These are phyloP conservation scores for Axinella damicornis DNA, from an alignment of 37 sponge, comb jelly and placozoan genomes.

Conservation along the genomic window DNA sequence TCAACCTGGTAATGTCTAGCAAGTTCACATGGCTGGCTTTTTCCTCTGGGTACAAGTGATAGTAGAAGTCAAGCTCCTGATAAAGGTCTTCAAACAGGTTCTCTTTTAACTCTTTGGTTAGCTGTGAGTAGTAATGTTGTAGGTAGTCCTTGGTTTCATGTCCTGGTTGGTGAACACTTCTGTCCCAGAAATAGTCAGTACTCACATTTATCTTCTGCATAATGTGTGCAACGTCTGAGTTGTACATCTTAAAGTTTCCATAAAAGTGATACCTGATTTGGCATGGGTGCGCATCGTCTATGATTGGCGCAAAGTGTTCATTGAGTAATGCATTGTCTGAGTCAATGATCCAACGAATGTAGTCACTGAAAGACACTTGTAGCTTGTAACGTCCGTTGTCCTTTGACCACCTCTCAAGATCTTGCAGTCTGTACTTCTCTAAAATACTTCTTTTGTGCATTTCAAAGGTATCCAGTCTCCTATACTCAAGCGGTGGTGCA, in stretches of 20 bases:
- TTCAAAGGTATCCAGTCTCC: not conserved
- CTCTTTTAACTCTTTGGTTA: constrained; percentile 18
- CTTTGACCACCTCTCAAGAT: not conserved
- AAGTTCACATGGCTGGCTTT: not conserved
- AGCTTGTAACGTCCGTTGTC: not conserved
- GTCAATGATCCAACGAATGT: constrained; percentile 43
- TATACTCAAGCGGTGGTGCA: not conserved
- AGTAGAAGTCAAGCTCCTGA: constrained; percentile 49
- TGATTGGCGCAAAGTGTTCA: constrained; percentile 52
- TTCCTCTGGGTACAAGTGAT: constrained; percentile 44
- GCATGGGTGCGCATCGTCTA: constrained; percentile 27
- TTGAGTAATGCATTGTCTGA: constrained; percentile 23
- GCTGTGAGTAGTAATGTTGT: constrained; percentile 10
- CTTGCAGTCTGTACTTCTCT: not conserved
- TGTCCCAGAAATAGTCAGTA: not conserved
- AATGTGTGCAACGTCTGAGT: constrained; percentile 9
- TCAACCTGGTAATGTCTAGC: not conserved
- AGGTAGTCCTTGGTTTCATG: not conserved
- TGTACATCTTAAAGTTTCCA: constrained; percentile 43
- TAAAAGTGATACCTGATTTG: constrained; percentile 42
- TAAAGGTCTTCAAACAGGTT: constrained; percentile 10
- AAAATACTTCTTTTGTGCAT: not conserved
- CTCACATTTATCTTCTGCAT: not conserved
- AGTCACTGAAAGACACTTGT: constrained; percentile 27
- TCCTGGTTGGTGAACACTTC: not conserved